Percentiles rank a stretch among this genome's conserved stretches.
Evolutionary conservation across 1,140 invertebrate species (phyloP).

Genomic region (Trissolcus basalis): DNA sequence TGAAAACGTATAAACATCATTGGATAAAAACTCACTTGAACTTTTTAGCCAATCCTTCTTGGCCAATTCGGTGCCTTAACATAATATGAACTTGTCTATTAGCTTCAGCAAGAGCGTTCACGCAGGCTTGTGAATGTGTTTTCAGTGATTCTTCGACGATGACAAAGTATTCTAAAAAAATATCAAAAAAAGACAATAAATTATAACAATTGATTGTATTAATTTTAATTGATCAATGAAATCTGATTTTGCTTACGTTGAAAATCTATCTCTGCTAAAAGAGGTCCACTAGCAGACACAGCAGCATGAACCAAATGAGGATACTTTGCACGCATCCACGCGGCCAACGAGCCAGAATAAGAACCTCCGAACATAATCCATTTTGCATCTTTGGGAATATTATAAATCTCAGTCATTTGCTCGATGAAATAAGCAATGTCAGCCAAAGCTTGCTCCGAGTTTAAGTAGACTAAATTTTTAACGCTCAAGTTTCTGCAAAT

Average conservation of each 20-base stretch:
- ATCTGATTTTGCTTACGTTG: conserved; percentile 74
- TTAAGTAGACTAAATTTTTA: conserved; percentile 87
- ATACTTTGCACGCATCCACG: conserved; percentile 93
- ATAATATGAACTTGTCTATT: conserved; percentile 81
- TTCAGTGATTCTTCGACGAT: conserved; percentile 83
- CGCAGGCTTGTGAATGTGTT: conserved; percentile 80
- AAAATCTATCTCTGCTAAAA: conserved; percentile 90
- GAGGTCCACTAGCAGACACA: conserved; percentile 91
- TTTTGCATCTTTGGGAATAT: conserved; percentile 81
- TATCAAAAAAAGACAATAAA: too few relatives aligned
- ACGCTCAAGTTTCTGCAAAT: conserved; percentile 83
- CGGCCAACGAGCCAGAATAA: conserved; percentile 92
- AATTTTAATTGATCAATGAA: neutral
- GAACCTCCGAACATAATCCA: conserved; percentile 96
- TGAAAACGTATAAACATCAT: too few relatives aligned
- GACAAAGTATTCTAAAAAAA: conserved; percentile 83
- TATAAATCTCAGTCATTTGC: conserved; percentile 81
- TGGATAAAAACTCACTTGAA: conserved; percentile 79
- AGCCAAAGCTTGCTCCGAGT: conserved; percentile 90
- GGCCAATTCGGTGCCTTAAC: conserved; percentile 79
- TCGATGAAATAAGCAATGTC: conserved; percentile 90
- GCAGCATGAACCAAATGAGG: conserved; percentile 90
- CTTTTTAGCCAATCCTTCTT: conserved; percentile 79
- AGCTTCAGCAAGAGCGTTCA: conserved; percentile 79
- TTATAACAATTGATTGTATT: too few relatives aligned